These are phyloP conservation scores for Pygoscelis adeliae DNA, from an alignment of 2,113 vertebrate genomes.

Conservation along the genomic window DNA sequence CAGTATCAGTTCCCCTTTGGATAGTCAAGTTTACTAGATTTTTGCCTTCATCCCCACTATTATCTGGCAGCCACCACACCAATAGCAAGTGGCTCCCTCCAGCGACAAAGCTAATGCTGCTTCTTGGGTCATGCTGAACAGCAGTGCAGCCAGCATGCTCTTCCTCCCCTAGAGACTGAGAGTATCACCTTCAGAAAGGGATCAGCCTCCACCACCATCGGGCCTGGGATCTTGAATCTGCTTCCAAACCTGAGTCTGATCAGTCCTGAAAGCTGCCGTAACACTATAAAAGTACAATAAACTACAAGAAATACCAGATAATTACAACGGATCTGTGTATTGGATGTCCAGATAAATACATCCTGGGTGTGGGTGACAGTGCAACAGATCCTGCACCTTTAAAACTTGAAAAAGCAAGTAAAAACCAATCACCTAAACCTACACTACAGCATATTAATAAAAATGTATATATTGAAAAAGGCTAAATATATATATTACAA, in stretches of 20 bases:
- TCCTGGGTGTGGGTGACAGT: neutral
- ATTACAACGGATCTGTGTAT: neutral
- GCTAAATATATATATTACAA: slow-evolving; percentile 41
- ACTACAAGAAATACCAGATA: neutral
- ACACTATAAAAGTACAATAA: neutral
- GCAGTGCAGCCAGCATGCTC: slow-evolving; percentile 18
- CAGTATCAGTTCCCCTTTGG: slow-evolving; percentile 66
- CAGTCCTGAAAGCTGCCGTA: neutral
- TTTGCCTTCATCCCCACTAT: neutral
- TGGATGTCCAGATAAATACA: neutral
- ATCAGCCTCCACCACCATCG: neutral
- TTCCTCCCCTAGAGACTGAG: neutral
- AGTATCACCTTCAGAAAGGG: slow-evolving; percentile 24
- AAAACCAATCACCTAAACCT: slow-evolving; percentile 60
- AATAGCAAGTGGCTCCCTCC: neutral
- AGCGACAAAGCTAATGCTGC: slow-evolving; percentile 8
- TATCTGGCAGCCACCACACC: neutral
- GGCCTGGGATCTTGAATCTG: neutral
- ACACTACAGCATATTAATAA: slow-evolving; percentile 7
- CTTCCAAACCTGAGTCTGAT: slow-evolving; percentile 42
- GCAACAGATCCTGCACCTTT: slow-evolving; percentile 81
- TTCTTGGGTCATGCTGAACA: neutral
- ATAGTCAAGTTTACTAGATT: neutral
- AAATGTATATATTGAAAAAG: slow-evolving; percentile 40
- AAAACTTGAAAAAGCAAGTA: slow-evolving; percentile 76